Evolutionary conservation across 2,797 vertebrate species (phyloP).

Genomic region (Myotis daubentonii): DNA sequence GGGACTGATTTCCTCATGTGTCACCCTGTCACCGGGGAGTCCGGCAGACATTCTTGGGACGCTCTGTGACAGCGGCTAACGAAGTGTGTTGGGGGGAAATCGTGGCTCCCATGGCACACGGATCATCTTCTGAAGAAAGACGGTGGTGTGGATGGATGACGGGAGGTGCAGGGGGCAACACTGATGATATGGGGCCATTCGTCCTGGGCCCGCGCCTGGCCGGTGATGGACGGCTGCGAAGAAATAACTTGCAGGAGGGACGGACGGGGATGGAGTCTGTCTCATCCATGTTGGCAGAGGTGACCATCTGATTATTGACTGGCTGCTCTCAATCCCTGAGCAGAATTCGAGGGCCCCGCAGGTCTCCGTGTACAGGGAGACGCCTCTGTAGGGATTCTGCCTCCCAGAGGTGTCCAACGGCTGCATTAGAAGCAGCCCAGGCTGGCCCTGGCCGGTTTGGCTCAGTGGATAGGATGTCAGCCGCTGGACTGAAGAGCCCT

Average conservation of each 20-base stretch:
- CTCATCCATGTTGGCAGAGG: slow-evolving; percentile 74
- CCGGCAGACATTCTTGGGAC: slow-evolving; percentile 79
- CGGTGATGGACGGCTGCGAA: slow-evolving; percentile 73
- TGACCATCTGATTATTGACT: slow-evolving; percentile 76
- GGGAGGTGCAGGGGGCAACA: slow-evolving; percentile 73
- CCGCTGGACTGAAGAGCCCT: too few relatives aligned
- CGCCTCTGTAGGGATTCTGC: background rate
- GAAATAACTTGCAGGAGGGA: slow-evolving; percentile 73
- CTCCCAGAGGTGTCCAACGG: background rate
- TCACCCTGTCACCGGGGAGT: slow-evolving; percentile 75
- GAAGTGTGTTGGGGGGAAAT: slow-evolving; percentile 81
- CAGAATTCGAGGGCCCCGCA: slow-evolving; percentile 52
- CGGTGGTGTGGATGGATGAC: slow-evolving; percentile 79
- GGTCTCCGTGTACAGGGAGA: background rate
- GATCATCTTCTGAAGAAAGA: slow-evolving; percentile 77
- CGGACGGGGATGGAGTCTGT: slow-evolving; percentile 73
- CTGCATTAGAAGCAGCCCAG: background rate
- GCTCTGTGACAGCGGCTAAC: slow-evolving; percentile 79
- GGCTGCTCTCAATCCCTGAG: slow-evolving; percentile 71
- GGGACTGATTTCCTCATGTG: slow-evolving; percentile 78
- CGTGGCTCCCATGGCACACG: slow-evolving; percentile 80
- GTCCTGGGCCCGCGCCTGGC: slow-evolving; percentile 76
- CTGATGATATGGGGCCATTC: slow-evolving; percentile 66
- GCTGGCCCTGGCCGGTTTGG: background rate
- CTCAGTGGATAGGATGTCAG: too few relatives aligned